Percentiles rank a stretch among this genome's conserved stretches.
These are phyloP conservation scores for Xiphophorus hellerii DNA, from an alignment of 2,113 vertebrate genomes.

Conservation along the genomic window DNA sequence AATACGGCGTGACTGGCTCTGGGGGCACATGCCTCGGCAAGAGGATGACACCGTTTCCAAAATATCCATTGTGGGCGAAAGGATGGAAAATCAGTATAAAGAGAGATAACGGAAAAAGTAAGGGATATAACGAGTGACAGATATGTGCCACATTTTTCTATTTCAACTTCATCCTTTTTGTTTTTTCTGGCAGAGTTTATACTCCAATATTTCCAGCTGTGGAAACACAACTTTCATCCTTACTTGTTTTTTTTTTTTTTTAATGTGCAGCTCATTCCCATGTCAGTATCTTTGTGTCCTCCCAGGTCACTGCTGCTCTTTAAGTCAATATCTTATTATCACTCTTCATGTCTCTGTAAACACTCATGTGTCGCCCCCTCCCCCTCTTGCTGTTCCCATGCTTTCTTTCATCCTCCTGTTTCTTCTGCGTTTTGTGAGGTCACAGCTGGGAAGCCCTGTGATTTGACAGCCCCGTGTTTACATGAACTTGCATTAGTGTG, in stretches of 20 bases:
- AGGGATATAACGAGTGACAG: conserved; percentile 9
- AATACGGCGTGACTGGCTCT: conserved; percentile 84
- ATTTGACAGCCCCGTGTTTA: conserved; percentile 78
- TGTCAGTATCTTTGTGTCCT: background rate
- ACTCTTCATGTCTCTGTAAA: conserved; percentile 12
- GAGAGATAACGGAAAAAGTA: background rate
- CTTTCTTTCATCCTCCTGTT: conserved; percentile 32
- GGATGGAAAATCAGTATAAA: background rate
- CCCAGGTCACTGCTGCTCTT: conserved; percentile 8
- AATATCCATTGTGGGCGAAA: conserved; percentile 88
- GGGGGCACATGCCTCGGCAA: conserved; percentile 63
- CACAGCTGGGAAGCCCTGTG: conserved; percentile 83
- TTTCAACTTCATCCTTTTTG: background rate
- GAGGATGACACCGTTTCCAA: conserved; percentile 85
- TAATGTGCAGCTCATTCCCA: background rate
- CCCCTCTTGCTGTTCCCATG: background rate
- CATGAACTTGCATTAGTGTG: conserved; percentile 66
- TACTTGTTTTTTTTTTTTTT: background rate
- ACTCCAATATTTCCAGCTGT: background rate
- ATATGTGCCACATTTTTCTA: conserved; percentile 10
- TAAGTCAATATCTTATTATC: conserved; percentile 31
- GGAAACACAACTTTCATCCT: background rate
- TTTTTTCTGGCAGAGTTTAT: background rate
- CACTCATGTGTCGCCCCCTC: conserved; percentile 2
- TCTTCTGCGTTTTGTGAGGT: conserved; percentile 75